These are phyloP conservation scores for Siniperca chuatsi DNA, from an alignment of 2,113 vertebrate genomes.

Conservation along the genomic window DNA sequence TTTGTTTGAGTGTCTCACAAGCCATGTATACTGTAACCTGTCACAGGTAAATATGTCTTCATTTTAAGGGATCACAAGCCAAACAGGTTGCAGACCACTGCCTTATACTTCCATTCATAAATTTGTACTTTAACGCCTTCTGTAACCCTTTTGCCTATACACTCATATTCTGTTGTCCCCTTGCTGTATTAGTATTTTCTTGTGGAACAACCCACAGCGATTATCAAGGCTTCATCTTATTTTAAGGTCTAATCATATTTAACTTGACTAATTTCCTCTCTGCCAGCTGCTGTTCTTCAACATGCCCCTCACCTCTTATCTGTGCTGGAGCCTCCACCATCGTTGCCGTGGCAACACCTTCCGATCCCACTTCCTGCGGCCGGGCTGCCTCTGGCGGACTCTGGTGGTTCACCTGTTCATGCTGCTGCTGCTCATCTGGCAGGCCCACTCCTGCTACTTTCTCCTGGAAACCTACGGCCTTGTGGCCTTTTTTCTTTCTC, in stretches of 20 bases:
- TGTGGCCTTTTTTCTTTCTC: constrained; percentile 91
- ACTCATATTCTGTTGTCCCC: neutral
- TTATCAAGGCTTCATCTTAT: neutral
- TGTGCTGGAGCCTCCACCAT: constrained; percentile 94
- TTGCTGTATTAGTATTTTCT: neutral
- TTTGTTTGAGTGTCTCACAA: neutral
- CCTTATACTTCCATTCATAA: neutral
- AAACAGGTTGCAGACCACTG: neutral
- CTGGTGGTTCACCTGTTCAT: constrained; percentile 85
- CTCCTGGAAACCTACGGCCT: constrained; percentile 91
- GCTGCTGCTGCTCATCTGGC: constrained; percentile 91
- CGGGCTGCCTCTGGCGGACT: constrained; percentile 69
- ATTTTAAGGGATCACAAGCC: neutral
- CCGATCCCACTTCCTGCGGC: constrained; percentile 86
- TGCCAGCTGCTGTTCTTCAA: constrained; percentile 94
- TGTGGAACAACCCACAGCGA: neutral
- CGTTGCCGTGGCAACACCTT: constrained; percentile 90
- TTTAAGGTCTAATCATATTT: constrained; percentile 15
- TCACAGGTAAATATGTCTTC: neutral
- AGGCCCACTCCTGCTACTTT: constrained; percentile 92
- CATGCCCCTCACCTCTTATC: constrained; percentile 91
- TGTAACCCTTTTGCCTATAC: neutral
- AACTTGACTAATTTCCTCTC: constrained; percentile 18
- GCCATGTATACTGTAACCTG: neutral
- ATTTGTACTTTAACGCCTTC: neutral